These are phyloP conservation scores for Sminthurinus signatus DNA, from an alignment of 1,140 invertebrate species.

Conservation along the genomic window DNA sequence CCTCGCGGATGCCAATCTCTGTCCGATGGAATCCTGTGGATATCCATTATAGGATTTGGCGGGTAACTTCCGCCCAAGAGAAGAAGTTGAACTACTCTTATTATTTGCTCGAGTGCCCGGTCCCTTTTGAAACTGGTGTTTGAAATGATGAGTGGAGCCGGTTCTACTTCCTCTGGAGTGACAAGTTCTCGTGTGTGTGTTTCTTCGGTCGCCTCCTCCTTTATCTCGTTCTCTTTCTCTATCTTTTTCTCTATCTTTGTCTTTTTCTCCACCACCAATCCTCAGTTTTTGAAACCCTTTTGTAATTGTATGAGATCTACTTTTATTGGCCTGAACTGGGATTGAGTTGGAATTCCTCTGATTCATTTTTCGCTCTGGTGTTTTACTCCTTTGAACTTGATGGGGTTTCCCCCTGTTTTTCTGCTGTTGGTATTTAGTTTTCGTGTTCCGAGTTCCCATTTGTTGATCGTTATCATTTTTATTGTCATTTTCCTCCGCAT, in stretches of 20 bases:
- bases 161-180: neutral
- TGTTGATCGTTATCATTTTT: too few relatives aligned
- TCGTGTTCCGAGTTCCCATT: too few relatives aligned
- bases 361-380: neutral
- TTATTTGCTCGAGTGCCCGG: neutral
- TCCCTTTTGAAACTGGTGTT: conserved; percentile 1
- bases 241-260: too few relatives aligned
- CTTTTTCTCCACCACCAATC: neutral
- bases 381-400: too few relatives aligned
- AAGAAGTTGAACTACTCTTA: neutral
- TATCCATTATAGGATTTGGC: neutral
- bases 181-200: neutral
- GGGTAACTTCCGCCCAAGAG: neutral
- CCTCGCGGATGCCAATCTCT: neutral
- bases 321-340: neutral
- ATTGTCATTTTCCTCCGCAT: too few relatives aligned
- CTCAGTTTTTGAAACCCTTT: conserved; percentile 3
- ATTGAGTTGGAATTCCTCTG: neutral
- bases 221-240: too few relatives aligned
- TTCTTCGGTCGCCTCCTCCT: too few relatives aligned
- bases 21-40: neutral
- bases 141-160: neutral
- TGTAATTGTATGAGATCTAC: neutral
- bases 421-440: too few relatives aligned
- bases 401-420: too few relatives aligned